phyloP scores from a whole-genome alignment of 1,140 invertebrate species.

The Coptotermes formosanus region DNA sequence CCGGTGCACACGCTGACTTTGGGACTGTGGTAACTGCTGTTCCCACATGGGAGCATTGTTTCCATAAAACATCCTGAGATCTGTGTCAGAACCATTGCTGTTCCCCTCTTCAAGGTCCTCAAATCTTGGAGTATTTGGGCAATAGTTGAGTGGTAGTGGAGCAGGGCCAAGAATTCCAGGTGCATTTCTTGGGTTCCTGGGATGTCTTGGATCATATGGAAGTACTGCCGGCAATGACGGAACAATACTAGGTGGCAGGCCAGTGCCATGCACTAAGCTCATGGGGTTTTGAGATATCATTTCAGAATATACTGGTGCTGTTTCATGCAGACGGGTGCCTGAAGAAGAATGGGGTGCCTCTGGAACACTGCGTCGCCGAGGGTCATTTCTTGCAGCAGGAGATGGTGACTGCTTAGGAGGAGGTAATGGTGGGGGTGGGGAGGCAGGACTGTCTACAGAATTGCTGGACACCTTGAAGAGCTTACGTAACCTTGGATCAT shows the following conservation, averaged over 20 bases:
- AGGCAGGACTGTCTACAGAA: constrained; percentile 54
- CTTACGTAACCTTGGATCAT: constrained; percentile 70
- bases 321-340: constrained; percentile 39
- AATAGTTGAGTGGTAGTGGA: constrained; percentile 36
- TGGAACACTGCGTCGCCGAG: constrained; percentile 42
- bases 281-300: constrained; percentile 41
- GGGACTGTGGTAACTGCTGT: constrained; percentile 11
- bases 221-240: neutral
- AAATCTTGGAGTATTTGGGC: constrained; percentile 17
- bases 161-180: constrained; percentile 48
- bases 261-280: constrained; percentile 37
- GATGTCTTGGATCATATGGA: constrained; percentile 43
- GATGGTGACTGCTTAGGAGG: constrained; percentile 48
- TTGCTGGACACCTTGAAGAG: constrained; percentile 62
- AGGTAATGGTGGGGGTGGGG: constrained; percentile 48
- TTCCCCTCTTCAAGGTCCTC: neutral
- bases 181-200: constrained; percentile 45
- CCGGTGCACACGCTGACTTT: neutral
- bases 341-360: neutral
- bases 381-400: constrained; percentile 48
- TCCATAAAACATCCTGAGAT: constrained; percentile 9
- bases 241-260: neutral
- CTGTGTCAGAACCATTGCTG: constrained; percentile 8
- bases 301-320: constrained; percentile 32
- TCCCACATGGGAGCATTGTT: neutral